Percentiles rank a stretch among this genome's conserved stretches.
Conservation (phyloP, 2,888 invertebrate genomes). For the Aproaerema taeniolella region DNA sequence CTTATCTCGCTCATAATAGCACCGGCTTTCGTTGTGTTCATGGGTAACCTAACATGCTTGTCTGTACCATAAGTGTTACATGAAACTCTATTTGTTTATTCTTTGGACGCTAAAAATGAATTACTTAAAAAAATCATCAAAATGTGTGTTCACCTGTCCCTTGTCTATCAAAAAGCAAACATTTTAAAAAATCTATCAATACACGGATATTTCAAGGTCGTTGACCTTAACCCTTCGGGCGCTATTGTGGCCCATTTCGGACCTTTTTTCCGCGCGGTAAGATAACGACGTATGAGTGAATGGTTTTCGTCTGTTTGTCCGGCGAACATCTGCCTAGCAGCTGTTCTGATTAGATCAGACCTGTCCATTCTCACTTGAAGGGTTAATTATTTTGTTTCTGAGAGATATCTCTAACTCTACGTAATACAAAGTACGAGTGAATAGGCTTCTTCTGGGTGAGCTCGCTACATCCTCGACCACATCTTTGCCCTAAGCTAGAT, state of each 20-base stretch:
- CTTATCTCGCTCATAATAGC: no score
- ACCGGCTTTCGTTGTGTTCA: no score
- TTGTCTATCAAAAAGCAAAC: background rate
- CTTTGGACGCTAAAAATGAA: background rate
- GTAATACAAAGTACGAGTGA: no score
- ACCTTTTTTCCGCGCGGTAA: background rate
- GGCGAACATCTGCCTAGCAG: conserved; percentile 61
- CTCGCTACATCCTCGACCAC: no score
- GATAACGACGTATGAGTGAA: conserved; percentile 1
- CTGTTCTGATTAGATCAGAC: conserved; percentile 66
- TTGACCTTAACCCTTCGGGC: conserved; percentile 17
- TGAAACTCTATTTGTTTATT: no score
- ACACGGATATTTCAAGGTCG: conserved; percentile 15
- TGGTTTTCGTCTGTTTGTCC: conserved; percentile 11
- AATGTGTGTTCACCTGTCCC: no score
- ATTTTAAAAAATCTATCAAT: conserved; percentile 21
- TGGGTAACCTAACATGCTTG: no score
- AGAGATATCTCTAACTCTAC: no score
- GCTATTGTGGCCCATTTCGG: no score
- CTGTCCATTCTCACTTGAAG: conserved; percentile 52
- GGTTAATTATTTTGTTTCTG: conserved; percentile 37
- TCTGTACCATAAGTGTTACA: no score
- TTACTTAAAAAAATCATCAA: background rate
- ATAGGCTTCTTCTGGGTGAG: no score
- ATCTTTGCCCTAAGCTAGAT: no score